Evolutionary conservation across 1,140 invertebrate genomes (phyloP).

Genomic region (Bombus superbus): DNA sequence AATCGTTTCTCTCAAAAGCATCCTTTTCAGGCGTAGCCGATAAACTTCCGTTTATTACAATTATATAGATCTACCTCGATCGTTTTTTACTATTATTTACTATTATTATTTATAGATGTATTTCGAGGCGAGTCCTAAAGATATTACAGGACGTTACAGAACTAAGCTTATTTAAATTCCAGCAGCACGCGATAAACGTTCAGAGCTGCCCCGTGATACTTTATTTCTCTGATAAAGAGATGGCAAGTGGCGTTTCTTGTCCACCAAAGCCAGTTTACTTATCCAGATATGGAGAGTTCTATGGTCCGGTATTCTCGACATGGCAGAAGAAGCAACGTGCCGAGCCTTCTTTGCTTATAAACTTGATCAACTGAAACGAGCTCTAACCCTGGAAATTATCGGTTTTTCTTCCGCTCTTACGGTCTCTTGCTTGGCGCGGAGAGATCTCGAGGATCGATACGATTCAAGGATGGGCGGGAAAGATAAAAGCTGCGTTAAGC

Average conservation of each 20-base stretch:
- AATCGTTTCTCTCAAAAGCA: background rate
- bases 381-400: slow-evolving; percentile 11
- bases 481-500: slow-evolving; percentile 10
- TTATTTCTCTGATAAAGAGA: slow-evolving; percentile 67
- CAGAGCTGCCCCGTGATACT: slow-evolving; percentile 41
- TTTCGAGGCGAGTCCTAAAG: background rate
- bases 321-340: background rate
- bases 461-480: background rate
- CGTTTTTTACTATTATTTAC: too few relatives aligned
- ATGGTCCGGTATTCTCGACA: too few relatives aligned
- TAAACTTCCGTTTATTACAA: background rate
- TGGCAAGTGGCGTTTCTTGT: slow-evolving; percentile 62
- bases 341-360: slow-evolving; percentile 6
- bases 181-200: background rate
- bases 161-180: background rate
- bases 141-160: background rate
- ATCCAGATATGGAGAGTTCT: slow-evolving; percentile 5
- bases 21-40: background rate
- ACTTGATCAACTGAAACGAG: slow-evolving; percentile 16
- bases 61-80: too few relatives aligned
- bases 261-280: background rate
- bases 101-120: too few relatives aligned
- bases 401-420: slow-evolving; percentile 19
- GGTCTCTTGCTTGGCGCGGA: background rate
- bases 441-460: slow-evolving; percentile 8